These are phyloP conservation scores for Apaloderma vittatum DNA, from an alignment of 2,113 vertebrate species.

Conservation along the genomic window DNA sequence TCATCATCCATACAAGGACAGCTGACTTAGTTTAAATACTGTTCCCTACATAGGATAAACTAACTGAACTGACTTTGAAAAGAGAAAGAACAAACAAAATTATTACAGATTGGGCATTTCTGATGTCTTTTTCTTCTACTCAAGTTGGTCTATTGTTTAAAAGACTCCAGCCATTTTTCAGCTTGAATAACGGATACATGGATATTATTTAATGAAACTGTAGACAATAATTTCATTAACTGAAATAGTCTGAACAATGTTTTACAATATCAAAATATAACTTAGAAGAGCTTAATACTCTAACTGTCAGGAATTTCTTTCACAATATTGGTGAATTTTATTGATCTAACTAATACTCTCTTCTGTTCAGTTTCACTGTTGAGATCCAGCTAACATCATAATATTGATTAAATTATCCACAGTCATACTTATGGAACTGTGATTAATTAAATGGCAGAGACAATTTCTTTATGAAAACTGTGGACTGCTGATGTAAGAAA, in stretches of 20 bases:
- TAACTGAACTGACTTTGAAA: background rate
- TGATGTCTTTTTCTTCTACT: background rate
- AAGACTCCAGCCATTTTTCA: background rate
- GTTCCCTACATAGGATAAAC: background rate
- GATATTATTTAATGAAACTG: background rate
- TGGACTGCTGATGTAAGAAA: background rate
- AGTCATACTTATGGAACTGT: background rate
- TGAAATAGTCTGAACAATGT: background rate
- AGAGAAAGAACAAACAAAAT: background rate
- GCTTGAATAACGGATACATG: background rate
- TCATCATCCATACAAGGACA: background rate
- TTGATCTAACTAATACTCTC: background rate
- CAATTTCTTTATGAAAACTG: background rate
- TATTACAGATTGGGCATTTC: background rate
- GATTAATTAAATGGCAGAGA: background rate
- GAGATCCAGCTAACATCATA: background rate
- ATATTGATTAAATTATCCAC: background rate
- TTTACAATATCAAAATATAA: background rate
- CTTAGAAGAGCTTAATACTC: background rate
- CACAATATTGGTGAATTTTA: background rate
- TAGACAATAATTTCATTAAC: background rate
- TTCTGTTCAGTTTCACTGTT: background rate
- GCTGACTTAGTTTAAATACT: background rate
- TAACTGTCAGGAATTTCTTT: background rate
- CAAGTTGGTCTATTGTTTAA: background rate